Evolutionary conservation across 2,888 invertebrate genomes (phyloP), one percentile per base, ranked within the genome.

Genomic region (Chouioia cunea): DNA sequence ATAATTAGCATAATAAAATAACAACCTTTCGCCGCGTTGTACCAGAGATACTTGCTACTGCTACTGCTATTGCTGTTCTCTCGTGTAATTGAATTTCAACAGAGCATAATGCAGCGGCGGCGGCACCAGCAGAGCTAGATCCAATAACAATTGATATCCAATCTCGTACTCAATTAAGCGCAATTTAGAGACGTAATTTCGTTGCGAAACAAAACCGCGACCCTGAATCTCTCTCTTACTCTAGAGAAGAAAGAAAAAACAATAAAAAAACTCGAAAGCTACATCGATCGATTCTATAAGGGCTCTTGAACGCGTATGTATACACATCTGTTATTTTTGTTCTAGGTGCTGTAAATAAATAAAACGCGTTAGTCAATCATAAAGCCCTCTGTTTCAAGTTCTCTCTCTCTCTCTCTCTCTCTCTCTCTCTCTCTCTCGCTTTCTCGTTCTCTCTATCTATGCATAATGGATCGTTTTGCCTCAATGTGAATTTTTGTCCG

Each of bases 251-350:
- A 23, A 6, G 20, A 18, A 18, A 48, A 18, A 48, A 6, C 6
- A 6, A 12, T 36, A 36, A n/a, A n/a, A n/a, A n/a, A n/a, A n/a
- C n/a, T n/a, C n/a, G 36, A 1, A 36, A 2, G 27, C 20, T 20
- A 22, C n/a, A 70, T 59, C 65, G 64, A 65, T 59, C 59, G 36
- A 48, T 48, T 54, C 36, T n/a, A 54, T 48, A 4, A 53, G n/a
- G 27, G 43, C 58, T 20, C 22, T 43, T 47, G 16, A 27, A 18
- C 27, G 27, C 15, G 36, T 15, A 15, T 43, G 22, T 22, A 50
- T 1, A 43, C 46, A 27, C 58, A 60, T 60, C 60, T 58, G 59
- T 65, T 70, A 65, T 65, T 65, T 65, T 65, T 60, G 50, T 60
- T 47, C 48, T 10, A 36, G 36, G 12, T 6, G 36, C 36, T 44